These are phyloP conservation scores for Siniperca scherzeri DNA, from an alignment of 2,797 vertebrate species.

Conservation along the genomic window DNA sequence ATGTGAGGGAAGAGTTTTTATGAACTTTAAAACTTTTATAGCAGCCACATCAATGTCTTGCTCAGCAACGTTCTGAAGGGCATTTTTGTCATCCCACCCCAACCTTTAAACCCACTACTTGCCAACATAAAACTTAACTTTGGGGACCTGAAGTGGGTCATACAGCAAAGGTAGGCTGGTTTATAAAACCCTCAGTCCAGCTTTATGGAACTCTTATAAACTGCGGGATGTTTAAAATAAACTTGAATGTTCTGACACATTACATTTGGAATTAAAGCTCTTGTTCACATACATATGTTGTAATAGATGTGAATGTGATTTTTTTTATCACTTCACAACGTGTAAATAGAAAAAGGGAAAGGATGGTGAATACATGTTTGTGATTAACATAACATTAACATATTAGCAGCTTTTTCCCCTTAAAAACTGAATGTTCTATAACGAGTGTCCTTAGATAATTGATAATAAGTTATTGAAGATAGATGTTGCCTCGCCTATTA, in stretches of 20 bases:
- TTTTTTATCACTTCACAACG: neutral
- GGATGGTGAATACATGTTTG: neutral
- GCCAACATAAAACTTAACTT: constrained; percentile 44
- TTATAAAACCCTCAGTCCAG: constrained; percentile 37
- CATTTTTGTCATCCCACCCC: constrained; percentile 32
- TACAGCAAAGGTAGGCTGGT: constrained; percentile 12
- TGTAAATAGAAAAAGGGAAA: neutral
- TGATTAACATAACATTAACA: neutral
- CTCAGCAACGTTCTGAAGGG: constrained; percentile 67
- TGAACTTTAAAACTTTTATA: constrained; percentile 61
- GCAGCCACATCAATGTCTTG: constrained; percentile 29
- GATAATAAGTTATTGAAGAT: too few relatives aligned
- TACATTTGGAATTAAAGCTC: neutral
- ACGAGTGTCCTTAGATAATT: neutral
- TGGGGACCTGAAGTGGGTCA: constrained; percentile 32
- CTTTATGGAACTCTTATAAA: constrained; percentile 8
- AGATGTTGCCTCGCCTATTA: too few relatives aligned
- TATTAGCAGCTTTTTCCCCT: neutral
- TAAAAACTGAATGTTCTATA: neutral
- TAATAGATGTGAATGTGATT: neutral
- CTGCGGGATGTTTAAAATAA: constrained; percentile 11
- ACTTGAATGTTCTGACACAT: constrained; percentile 15
- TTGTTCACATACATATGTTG: neutral
- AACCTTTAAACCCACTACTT: constrained; percentile 38
- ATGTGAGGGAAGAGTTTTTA: constrained; percentile 32